Percentiles rank a stretch among this genome's conserved stretches.
These are phyloP conservation scores for Narcine bancroftii DNA, from an alignment of 2,113 vertebrate genomes.

Conservation along the genomic window DNA sequence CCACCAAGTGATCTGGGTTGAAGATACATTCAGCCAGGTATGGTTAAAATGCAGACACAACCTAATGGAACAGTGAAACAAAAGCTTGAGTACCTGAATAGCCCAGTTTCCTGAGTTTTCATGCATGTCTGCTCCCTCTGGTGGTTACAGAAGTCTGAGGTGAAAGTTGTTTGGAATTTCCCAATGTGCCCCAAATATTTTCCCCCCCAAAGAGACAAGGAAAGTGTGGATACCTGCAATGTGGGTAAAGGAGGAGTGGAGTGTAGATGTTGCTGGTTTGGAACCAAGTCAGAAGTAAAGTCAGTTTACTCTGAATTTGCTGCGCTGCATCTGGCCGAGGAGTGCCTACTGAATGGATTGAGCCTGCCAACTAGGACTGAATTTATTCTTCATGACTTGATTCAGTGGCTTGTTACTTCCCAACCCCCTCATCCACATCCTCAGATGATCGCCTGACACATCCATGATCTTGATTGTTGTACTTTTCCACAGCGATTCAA, in stretches of 20 bases:
- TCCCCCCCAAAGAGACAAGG: not conserved
- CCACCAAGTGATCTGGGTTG: not conserved
- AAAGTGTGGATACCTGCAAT: not conserved
- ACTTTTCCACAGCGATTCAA: not conserved
- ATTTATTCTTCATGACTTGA: not conserved
- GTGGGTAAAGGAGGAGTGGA: not conserved
- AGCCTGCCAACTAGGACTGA: not conserved
- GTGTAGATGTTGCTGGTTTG: not conserved
- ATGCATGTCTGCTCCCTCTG: not conserved
- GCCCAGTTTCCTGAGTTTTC: not conserved
- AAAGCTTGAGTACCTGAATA: not conserved
- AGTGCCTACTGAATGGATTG: not conserved
- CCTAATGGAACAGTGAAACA: not conserved
- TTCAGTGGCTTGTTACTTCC: not conserved
- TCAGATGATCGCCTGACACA: not conserved
- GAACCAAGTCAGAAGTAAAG: not conserved
- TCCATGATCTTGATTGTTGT: not conserved
- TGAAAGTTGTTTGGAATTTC: not conserved
- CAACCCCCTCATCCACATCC: not conserved
- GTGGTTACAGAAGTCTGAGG: not conserved
- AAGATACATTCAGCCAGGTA: not conserved
- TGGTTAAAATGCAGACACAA: not conserved
- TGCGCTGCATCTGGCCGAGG: not conserved
- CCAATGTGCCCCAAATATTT: not conserved
- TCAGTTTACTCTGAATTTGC: not conserved